Base-by-base conservation (phyloP, 2,113 vertebrate species). In the Channa maculata region DNA sequence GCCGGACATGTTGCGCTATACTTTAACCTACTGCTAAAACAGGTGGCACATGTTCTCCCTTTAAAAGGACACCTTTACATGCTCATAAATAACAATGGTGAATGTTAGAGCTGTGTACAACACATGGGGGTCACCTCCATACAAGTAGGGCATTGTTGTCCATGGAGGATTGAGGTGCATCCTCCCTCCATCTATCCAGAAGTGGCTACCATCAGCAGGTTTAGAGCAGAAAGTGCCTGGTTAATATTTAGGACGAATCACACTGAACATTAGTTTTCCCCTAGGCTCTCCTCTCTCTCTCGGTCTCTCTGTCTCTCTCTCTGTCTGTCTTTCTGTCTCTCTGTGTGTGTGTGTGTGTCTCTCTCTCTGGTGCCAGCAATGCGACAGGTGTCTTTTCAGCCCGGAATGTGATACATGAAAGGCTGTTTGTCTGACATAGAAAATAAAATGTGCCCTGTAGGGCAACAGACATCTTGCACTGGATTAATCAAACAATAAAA, bases 11-110 rank as follows among this genome's bases (percentile, higher is more conserved):
- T 66, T 49, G 10, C 37, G 37, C 53, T 12, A 48, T 53, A 49
- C 73, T 80, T 84, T 67, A 82, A 73, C 77, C 67, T 57, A 6
- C 67, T 77, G 72, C 63, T 86, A 71, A 80, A 90, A 89, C 90
- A 89, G 86, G 88, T 91, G 88, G 86, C 65, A 53, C 80, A 58
- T 43, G 59, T 24, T 85, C 72, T 59, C 62, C 15, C 65, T 68
- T 77, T 39, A 75, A 81, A 83, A 86, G 84, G 86, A 90, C 85
- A 85, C 70, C 83, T 88, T 68, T 75, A 83, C 70, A 7, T 64
- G 86, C 90, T 90, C 89, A 91, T 92, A 92, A 92, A 93, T 92
- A 93, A 92, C 90, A 82, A 82, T 62, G 79, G 75, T 59, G 65
- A 68, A 70, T 82, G 81, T 79, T 81, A 36, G 84, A 75, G 86